Conservation (phyloP, 2,113 vertebrate genomes). For the Dipodomys merriami region DNA sequence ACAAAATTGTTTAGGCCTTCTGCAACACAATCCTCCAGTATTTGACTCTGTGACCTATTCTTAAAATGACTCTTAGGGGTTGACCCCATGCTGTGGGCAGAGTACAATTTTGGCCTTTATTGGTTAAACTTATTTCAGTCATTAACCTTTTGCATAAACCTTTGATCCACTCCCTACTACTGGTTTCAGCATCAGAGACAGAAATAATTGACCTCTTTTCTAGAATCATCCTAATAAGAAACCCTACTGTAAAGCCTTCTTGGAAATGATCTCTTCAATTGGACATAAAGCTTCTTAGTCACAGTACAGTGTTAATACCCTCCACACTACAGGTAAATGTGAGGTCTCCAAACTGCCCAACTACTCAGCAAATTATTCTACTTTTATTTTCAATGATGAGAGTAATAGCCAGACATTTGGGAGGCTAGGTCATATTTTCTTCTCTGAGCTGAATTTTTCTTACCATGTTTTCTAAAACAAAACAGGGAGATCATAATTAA, state of each 20-base stretch:
- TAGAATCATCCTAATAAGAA: conserved; percentile 61
- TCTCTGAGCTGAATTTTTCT: neutral
- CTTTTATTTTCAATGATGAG: neutral
- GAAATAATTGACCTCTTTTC: conserved; percentile 71
- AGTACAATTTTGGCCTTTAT: conserved; percentile 64
- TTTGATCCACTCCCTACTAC: conserved; percentile 59
- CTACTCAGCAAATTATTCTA: neutral
- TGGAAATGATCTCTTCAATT: conserved; percentile 37
- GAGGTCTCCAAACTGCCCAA: neutral
- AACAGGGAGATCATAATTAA: neutral
- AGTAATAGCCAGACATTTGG: neutral
- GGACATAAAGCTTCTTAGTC: neutral
- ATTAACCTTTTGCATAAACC: conserved; percentile 71
- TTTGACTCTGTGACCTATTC: conserved; percentile 72
- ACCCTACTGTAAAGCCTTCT: neutral
- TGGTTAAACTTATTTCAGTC: conserved; percentile 72
- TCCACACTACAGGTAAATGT: neutral
- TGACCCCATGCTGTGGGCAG: conserved; percentile 60
- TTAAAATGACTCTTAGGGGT: conserved; percentile 67
- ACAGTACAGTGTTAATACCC: conserved; percentile 15
- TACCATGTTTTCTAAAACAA: neutral
- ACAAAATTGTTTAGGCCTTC: conserved; percentile 39
- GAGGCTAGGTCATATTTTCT: neutral
- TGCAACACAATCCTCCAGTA: conserved; percentile 2
- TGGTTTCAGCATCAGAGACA: conserved; percentile 48